Evolutionary conservation across 1,140 invertebrate species (phyloP).

Genomic region (Schlechtendalia chinensis): DNA sequence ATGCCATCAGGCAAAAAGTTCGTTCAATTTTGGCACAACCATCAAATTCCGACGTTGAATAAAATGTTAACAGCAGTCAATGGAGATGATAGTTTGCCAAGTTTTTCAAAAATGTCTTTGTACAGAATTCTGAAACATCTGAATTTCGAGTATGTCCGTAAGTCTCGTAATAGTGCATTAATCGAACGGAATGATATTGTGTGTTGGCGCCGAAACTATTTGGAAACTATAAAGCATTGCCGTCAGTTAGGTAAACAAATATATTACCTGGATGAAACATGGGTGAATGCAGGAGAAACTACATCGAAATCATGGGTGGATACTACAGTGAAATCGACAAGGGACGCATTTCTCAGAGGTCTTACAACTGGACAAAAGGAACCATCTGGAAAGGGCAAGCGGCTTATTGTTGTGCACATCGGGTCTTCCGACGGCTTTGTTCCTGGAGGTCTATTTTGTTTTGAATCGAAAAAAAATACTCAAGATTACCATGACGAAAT

Average conservation of each 20-base stretch:
- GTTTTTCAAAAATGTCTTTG: neutral
- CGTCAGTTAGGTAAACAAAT: neutral
- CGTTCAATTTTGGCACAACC: neutral
- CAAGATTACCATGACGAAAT: neutral
- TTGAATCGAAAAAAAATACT: neutral
- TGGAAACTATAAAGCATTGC: neutral
- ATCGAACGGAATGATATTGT: constrained; percentile 12
- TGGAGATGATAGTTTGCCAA: neutral
- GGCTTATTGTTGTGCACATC: constrained; percentile 13
- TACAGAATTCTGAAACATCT: neutral
- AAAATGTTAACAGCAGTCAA: neutral
- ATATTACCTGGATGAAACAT: constrained; percentile 7
- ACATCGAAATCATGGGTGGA: neutral
- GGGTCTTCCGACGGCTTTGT: constrained; percentile 37
- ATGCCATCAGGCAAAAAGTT: neutral
- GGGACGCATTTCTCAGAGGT: neutral
- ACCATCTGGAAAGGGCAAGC: too few relatives aligned
- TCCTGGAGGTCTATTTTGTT: neutral
- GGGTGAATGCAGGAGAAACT: too few relatives aligned
- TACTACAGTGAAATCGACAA: neutral
- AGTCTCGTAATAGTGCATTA: neutral
- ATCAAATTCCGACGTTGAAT: constrained; percentile 21
- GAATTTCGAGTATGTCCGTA: neutral
- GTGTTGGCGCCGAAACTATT: neutral
- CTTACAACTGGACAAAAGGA: neutral